A percentile compares a stretch with the other conserved stretches of the same genome.
Conservation (phyloP, 2,113 vertebrate genomes). For the Crotalus horridus region DNA sequence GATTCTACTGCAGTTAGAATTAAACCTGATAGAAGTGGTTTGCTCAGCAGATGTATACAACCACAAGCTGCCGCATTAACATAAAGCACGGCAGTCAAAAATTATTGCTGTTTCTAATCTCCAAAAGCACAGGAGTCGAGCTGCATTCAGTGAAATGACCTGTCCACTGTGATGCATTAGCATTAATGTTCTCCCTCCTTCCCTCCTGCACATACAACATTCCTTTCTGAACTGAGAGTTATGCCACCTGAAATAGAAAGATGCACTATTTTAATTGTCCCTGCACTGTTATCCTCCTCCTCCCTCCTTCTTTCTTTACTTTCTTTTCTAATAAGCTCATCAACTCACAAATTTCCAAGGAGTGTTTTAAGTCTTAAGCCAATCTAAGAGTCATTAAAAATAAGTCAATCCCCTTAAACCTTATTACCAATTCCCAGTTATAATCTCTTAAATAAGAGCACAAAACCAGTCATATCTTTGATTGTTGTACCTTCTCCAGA, state of each 20-base stretch:
- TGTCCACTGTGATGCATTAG: constrained; percentile 75
- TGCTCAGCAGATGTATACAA: constrained; percentile 76
- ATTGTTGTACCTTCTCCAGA: neutral
- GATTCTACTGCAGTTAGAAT: constrained; percentile 68
- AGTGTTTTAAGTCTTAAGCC: neutral
- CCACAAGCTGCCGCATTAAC: constrained; percentile 73
- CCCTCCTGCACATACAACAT: neutral
- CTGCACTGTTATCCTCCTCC: neutral
- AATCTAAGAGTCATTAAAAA: neutral
- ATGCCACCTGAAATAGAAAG: constrained; percentile 57
- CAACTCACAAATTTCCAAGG: constrained; percentile 1
- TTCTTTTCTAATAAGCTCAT: constrained; percentile 22
- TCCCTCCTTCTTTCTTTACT: neutral
- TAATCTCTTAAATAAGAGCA: neutral
- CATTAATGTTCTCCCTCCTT: constrained; percentile 60
- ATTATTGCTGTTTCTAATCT: constrained; percentile 79
- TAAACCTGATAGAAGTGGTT: constrained; percentile 67
- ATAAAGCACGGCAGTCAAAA: constrained; percentile 77
- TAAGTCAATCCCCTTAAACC: neutral
- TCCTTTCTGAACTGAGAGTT: constrained; percentile 54
- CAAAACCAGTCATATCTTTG: neutral
- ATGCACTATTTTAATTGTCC: constrained; percentile 30
- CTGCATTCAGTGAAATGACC: constrained; percentile 73
- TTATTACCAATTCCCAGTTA: constrained; percentile 23
- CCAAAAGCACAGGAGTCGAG: constrained; percentile 69